These are phyloP conservation scores for Siderastrea siderea DNA, from an alignment of 92 coral and sea anemone species.

Conservation along the genomic window DNA sequence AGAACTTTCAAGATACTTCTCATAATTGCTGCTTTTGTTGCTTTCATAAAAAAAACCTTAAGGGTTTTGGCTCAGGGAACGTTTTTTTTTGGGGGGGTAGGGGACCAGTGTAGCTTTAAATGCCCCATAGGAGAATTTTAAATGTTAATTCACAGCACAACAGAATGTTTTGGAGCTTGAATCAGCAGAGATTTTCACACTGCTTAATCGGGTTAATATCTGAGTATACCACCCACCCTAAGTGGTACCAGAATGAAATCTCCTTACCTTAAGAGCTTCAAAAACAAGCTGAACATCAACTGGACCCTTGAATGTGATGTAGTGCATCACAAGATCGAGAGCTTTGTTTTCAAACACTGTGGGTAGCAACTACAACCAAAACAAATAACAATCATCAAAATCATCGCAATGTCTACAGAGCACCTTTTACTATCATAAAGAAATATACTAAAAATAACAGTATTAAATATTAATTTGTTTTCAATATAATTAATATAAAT, in stretches of 20 bases:
- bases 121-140: no score
- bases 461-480: no score
- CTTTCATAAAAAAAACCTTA: no score
- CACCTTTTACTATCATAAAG: no score
- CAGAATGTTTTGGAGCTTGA: no score
- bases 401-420: background rate
- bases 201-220: no score
- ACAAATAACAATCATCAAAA: background rate
- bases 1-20: background rate
- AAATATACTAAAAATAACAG: no score
- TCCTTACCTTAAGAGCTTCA: constrained; percentile 93
- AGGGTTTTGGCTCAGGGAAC: no score
- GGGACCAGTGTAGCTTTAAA: background rate
- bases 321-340: constrained; percentile 87
- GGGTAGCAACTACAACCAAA: constrained; percentile 78
- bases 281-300: constrained; percentile 88
- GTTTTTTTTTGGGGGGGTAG: background rate
- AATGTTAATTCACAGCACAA: no score
- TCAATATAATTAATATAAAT: no score
- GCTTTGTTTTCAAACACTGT: constrained; percentile 93
- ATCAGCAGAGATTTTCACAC: no score
- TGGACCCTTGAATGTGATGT: constrained; percentile 86
- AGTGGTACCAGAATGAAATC: background rate
- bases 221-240: background rate
- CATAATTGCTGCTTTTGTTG: no score